Percentiles rank a stretch among this genome's conserved stretches.
Evolutionary conservation across 2,888 invertebrate species (phyloP).

Genomic region (Drosophila tanythrix): DNA sequence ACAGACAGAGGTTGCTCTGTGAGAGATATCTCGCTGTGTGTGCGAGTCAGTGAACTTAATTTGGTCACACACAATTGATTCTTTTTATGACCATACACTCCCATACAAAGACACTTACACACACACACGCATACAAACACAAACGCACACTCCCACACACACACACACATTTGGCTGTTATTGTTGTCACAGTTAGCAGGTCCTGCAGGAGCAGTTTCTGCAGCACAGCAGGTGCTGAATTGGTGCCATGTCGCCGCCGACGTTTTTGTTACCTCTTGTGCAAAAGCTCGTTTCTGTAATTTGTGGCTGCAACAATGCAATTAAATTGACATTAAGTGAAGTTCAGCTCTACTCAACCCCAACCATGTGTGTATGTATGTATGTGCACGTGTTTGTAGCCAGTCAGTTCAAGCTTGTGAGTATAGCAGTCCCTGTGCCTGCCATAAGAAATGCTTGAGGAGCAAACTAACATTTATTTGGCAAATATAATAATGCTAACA

Average conservation of each 20-base stretch:
- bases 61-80: slow-evolving; percentile 84
- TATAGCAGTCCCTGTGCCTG: too few species aligned
- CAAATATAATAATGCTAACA: not conserved
- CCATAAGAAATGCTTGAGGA: not conserved
- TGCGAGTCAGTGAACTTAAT: slow-evolving; percentile 82
- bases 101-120: slow-evolving; percentile 16
- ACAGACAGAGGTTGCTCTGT: slow-evolving; percentile 1
- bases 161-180: slow-evolving; percentile 39
- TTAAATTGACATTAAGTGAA: slow-evolving; percentile 82
- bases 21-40: slow-evolving; percentile 20
- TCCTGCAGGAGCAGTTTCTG: slow-evolving; percentile 9
- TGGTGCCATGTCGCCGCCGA: slow-evolving; percentile 46
- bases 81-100: slow-evolving; percentile 63
- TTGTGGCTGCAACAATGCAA: slow-evolving; percentile 82
- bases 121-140: not conserved
- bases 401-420: too few species aligned
- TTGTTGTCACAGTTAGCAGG: slow-evolving; percentile 46
- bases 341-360: slow-evolving; percentile 44
- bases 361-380: not conserved
- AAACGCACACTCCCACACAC: too few species aligned
- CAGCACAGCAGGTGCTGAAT: slow-evolving; percentile 28
- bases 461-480: not conserved
- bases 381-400: too few species aligned
- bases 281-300: slow-evolving; percentile 80
- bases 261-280: slow-evolving; percentile 70